Conservation (phyloP, 2,113 vertebrate species). For the Bos javanicus region DNA sequence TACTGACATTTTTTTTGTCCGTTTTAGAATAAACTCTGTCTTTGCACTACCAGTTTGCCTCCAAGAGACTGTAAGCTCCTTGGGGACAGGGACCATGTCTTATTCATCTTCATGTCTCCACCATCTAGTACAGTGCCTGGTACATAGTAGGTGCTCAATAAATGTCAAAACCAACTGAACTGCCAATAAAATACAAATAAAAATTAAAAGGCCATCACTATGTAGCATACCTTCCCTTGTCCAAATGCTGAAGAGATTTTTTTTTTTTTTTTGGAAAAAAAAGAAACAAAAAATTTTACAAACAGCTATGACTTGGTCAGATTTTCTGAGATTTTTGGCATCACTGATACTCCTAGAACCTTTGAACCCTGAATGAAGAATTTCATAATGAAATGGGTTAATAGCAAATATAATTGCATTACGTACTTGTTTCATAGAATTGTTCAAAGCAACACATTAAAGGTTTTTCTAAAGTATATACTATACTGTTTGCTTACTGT, state of each 20-base stretch:
- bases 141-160: conserved; percentile 56
- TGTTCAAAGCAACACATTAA: conserved; percentile 48
- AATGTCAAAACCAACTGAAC: conserved; percentile 43
- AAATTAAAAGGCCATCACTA: background rate
- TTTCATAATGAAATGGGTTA: background rate
- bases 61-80: background rate
- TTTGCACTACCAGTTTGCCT: conserved; percentile 69
- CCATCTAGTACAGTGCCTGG: conserved; percentile 53
- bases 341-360: background rate
- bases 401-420: background rate
- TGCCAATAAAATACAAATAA: conserved; percentile 46
- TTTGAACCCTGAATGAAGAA: background rate
- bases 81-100: conserved; percentile 19
- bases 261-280: background rate
- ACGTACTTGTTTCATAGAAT: background rate
- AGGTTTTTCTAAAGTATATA: background rate
- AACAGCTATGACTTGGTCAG: conserved; percentile 24
- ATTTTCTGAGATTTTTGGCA: conserved; percentile 63
- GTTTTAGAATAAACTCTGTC: conserved; percentile 58
- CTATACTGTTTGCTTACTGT: background rate
- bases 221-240: conserved; percentile 44
- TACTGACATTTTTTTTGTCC: conserved; percentile 60
- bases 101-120: conserved; percentile 37
- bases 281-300: conserved; percentile 50
- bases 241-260: background rate